These are phyloP conservation scores for Petrocephalus zakoni DNA, from an alignment of 2,113 vertebrate species.

Conservation along the genomic window DNA sequence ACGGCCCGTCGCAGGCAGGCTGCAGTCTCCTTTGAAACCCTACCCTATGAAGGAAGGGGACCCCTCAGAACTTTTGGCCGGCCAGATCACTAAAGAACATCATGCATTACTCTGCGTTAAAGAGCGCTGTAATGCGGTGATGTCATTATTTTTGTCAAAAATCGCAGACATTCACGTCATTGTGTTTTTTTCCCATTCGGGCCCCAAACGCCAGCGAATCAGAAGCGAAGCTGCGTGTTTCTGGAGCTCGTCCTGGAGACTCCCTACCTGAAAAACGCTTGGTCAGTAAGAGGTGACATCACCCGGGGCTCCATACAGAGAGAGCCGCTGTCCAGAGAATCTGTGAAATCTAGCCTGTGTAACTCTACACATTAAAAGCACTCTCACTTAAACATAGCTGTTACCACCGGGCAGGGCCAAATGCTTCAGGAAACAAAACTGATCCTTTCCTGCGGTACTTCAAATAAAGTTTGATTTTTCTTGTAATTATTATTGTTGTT, in stretches of 20 bases:
- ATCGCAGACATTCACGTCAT: neutral
- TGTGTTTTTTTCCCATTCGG: neutral
- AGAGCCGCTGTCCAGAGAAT: neutral
- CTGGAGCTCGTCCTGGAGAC: neutral
- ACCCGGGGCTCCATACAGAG: neutral
- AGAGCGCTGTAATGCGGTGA: neutral
- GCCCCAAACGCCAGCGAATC: neutral
- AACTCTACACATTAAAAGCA: neutral
- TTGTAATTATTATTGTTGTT: neutral
- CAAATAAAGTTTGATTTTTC: neutral
- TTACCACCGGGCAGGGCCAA: neutral
- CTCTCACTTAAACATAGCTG: neutral
- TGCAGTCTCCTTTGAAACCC: slow-evolving; percentile 14
- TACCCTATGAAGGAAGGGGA: slow-evolving; percentile 11
- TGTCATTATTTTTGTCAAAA: neutral
- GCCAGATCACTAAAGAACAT: neutral
- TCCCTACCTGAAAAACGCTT: neutral
- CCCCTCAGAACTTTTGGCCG: neutral
- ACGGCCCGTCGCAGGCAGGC: slow-evolving; percentile 17
- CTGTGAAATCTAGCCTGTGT: neutral
- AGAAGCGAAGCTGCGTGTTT: neutral
- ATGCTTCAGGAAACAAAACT: neutral
- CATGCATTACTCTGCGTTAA: neutral
- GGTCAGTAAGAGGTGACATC: neutral
- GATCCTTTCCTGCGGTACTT: neutral